Percentiles rank a stretch among this genome's conserved stretches.
Evolutionary conservation across 2,113 vertebrate genomes (phyloP).

Genomic region (Porphyrio hochstetteri): DNA sequence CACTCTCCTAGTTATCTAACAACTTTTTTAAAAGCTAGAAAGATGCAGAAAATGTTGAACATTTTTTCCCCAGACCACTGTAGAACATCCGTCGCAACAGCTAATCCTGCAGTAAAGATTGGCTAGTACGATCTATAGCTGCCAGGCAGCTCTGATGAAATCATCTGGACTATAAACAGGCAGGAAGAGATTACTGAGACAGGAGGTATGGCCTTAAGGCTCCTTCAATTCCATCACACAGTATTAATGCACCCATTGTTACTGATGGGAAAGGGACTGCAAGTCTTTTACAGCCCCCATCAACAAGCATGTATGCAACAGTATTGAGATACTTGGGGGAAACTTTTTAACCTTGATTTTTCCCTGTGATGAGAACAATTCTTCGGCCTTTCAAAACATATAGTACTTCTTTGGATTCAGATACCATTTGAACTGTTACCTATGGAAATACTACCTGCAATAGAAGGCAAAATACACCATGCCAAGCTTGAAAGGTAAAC

Average conservation of each 20-base stretch:
- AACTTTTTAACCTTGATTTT: not conserved
- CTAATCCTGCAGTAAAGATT: not conserved
- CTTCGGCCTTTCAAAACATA: not conserved
- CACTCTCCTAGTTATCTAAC: not conserved
- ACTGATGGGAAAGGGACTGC: not conserved
- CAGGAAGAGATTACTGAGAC: not conserved
- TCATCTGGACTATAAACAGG: not conserved
- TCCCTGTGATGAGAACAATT: not conserved
- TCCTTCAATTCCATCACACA: not conserved
- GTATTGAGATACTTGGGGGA: not conserved
- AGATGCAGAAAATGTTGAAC: not conserved
- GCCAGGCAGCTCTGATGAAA: not conserved
- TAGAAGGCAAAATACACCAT: not conserved
- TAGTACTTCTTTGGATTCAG: not conserved
- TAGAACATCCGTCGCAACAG: not conserved
- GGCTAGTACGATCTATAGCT: not conserved
- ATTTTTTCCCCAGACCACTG: not conserved
- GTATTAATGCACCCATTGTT: not conserved
- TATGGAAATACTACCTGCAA: not conserved
- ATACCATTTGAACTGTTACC: not conserved
- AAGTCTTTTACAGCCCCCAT: not conserved
- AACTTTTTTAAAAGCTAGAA: not conserved
- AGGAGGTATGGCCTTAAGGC: not conserved
- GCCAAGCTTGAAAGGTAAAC: not conserved
- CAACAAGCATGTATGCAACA: rapidly evolving